Evolutionary conservation across 2,113 vertebrate genomes (phyloP).

Genomic region (Spheniscus mendiculus): DNA sequence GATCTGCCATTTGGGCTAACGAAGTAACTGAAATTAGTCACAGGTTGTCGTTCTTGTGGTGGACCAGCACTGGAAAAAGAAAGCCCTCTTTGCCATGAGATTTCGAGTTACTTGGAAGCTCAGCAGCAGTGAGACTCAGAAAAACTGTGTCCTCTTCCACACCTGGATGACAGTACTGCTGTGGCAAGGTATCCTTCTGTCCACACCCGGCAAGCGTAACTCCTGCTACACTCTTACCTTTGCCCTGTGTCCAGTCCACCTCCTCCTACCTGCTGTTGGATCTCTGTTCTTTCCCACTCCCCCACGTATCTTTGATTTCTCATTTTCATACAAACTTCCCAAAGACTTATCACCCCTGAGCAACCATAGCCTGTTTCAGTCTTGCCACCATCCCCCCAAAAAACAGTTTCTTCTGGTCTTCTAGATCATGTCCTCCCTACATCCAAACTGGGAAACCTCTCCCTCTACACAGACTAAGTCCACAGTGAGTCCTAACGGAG

Average conservation of each 20-base stretch:
- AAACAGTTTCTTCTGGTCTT: not conserved
- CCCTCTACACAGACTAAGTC: not conserved
- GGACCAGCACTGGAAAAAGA: not conserved
- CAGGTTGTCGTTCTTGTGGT: not conserved
- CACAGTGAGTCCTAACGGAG: not conserved
- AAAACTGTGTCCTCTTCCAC: not conserved
- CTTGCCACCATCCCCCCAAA: not conserved
- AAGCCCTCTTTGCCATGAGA: not conserved
- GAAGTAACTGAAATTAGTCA: not conserved
- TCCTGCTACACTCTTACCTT: not conserved
- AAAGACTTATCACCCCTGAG: not conserved
- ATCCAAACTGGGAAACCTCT: not conserved
- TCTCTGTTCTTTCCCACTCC: not conserved
- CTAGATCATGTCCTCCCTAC: not conserved
- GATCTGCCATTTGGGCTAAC: not conserved
- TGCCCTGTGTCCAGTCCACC: not conserved
- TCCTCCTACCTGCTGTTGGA: not conserved
- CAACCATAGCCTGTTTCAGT: not conserved
- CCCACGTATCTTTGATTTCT: not conserved
- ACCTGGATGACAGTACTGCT: not conserved
- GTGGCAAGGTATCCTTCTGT: not conserved
- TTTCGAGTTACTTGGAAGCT: not conserved
- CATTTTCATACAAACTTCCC: not conserved
- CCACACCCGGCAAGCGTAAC: fast-evolving
- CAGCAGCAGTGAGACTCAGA: fast-evolving